A percentile compares a stretch with the other conserved stretches of the same genome.
Conservation (phyloP, 2,797 vertebrate species). For the Sebastes kiyomatsui region DNA sequence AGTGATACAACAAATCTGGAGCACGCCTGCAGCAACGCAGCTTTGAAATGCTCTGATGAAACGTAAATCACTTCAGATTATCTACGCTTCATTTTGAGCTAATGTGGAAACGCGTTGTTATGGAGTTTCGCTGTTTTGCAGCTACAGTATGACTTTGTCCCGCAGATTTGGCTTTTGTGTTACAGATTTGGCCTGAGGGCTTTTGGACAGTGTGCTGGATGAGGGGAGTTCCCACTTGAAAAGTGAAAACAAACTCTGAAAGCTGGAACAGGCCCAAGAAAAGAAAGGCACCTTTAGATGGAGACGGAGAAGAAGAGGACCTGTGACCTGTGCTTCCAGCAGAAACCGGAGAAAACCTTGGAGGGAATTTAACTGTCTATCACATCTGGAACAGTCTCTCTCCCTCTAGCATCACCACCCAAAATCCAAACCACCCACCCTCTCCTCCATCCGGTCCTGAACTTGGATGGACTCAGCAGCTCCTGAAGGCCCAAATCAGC, state of each 20-base stretch:
- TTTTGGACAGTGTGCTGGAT: slow-evolving; percentile 18
- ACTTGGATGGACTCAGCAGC: background rate
- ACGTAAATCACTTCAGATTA: slow-evolving; percentile 46
- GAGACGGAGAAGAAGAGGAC: slow-evolving; percentile 8
- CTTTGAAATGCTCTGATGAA: slow-evolving; percentile 39
- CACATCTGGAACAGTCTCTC: slow-evolving; percentile 59
- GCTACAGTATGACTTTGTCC: slow-evolving; percentile 17
- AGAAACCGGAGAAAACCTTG: slow-evolving; percentile 49
- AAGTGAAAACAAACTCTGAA: slow-evolving; percentile 59
- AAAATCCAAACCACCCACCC: slow-evolving; percentile 9
- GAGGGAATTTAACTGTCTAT: slow-evolving; percentile 27
- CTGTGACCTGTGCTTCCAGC: slow-evolving; percentile 22
- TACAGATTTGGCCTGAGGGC: slow-evolving; percentile 11
- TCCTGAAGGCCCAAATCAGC: slow-evolving; percentile 15
- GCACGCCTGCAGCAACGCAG: slow-evolving; percentile 28
- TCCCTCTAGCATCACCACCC: background rate
- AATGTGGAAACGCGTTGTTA: slow-evolving; percentile 57
- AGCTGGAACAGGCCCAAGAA: slow-evolving; percentile 45
- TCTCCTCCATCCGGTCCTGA: slow-evolving; percentile 7
- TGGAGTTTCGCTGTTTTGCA: slow-evolving; percentile 28
- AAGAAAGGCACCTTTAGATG: slow-evolving; percentile 35
- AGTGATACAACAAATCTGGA: slow-evolving; percentile 47
- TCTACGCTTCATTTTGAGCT: slow-evolving; percentile 17
- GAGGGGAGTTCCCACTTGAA: slow-evolving; percentile 51
- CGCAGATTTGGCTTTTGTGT: slow-evolving; percentile 22